Conservation (phyloP, 2,113 vertebrate genomes). For the Sminthopsis crassicaudata region DNA sequence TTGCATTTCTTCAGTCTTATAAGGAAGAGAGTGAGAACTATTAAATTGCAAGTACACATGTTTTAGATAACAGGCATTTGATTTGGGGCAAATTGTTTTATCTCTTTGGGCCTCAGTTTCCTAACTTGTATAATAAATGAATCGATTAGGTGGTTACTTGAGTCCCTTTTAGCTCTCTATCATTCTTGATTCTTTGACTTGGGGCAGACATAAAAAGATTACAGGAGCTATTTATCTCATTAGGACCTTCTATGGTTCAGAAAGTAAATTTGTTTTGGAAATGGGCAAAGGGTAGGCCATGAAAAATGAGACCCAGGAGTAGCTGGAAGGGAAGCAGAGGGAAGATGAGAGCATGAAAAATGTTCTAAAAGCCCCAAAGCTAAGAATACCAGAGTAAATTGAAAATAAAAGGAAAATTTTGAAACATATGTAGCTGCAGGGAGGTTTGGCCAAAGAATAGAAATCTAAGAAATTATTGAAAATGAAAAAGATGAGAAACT, state of each 20-base stretch:
- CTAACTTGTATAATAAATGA: background rate
- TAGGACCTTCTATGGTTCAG: conserved; percentile 25
- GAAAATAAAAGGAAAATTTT: conserved; percentile 83
- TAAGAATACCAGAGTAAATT: conserved; percentile 84
- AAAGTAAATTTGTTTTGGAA: conserved; percentile 54
- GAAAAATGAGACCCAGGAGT: conserved; percentile 67
- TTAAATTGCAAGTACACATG: background rate
- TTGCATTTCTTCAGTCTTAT: background rate
- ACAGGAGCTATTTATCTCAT: background rate
- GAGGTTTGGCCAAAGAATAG: conserved; percentile 78
- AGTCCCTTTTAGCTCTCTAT: background rate
- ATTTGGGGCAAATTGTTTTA: background rate
- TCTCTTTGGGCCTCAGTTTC: background rate
- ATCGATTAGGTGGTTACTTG: background rate
- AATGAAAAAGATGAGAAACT: conserved; percentile 80
- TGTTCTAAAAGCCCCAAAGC: conserved; percentile 79
- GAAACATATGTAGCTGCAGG: conserved; percentile 84
- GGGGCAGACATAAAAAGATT: conserved; percentile 14
- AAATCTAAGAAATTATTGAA: conserved; percentile 73
- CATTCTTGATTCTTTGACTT: background rate
- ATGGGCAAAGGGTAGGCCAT: conserved; percentile 8
- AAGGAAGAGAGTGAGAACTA: background rate
- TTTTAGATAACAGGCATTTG: background rate
- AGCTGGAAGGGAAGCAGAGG: conserved; percentile 58
- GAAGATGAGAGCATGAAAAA: conserved; percentile 79